These are phyloP conservation scores for Monopterus albus DNA, from an alignment of 2,113 vertebrate genomes.

Conservation along the genomic window DNA sequence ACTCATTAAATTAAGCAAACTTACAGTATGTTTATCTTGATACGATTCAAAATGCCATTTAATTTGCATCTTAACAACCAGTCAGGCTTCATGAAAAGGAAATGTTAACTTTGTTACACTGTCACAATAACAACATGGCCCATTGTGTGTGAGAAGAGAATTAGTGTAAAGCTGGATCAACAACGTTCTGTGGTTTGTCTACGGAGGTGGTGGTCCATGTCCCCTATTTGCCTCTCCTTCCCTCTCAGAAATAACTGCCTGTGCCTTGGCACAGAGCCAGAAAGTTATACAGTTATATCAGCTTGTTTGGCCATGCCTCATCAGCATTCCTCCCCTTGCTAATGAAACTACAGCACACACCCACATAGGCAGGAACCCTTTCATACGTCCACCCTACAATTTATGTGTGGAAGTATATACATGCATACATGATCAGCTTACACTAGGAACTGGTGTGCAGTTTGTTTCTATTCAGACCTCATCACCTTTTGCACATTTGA, in stretches of 20 bases:
- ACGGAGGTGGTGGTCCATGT: not conserved
- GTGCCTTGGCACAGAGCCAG: conserved; percentile 54
- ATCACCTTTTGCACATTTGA: too few relatives aligned
- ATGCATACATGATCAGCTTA: not conserved
- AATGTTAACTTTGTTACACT: not conserved
- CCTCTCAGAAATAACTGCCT: conserved; percentile 65
- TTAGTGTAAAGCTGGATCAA: conserved; percentile 1
- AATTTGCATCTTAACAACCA: not conserved
- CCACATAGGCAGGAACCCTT: conserved; percentile 12
- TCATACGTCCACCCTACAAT: conserved; percentile 17
- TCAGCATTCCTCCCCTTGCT: conserved; percentile 64
- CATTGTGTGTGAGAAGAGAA: not conserved
- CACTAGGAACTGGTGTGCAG: not conserved
- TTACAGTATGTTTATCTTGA: not conserved
- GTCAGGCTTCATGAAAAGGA: not conserved
- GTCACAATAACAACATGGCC: too few relatives aligned
- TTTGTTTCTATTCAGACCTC: too few relatives aligned
- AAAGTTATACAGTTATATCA: conserved; percentile 68
- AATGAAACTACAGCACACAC: conserved; percentile 62
- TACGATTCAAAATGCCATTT: not conserved
- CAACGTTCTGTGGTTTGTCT: conserved; percentile 40
- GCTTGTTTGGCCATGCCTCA: conserved; percentile 63
- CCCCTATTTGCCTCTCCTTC: conserved; percentile 44
- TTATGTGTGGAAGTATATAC: not conserved
- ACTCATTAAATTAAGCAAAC: not conserved